Conservation (phyloP, 2,113 vertebrate species). For the Corythaeola cristata region DNA sequence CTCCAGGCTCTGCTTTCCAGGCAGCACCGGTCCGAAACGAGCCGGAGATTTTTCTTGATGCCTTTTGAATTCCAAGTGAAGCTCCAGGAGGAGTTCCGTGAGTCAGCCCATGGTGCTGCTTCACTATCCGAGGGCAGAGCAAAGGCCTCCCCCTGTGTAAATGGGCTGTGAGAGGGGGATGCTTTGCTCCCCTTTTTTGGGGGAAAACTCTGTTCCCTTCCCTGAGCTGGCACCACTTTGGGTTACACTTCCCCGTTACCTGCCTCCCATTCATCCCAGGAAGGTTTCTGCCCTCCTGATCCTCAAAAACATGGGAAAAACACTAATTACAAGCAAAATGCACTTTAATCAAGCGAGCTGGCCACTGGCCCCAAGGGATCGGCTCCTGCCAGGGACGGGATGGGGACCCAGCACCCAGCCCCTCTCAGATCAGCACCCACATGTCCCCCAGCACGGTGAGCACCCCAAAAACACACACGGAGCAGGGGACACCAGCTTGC, state of each 20-base stretch:
- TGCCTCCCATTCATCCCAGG: background rate
- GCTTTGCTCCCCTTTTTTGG: background rate
- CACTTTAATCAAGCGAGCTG: background rate
- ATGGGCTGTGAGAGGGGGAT: accelerated
- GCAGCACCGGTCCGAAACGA: background rate
- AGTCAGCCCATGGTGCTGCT: background rate
- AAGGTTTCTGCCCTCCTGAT: background rate
- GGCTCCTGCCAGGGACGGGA: background rate
- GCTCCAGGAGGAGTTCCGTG: background rate
- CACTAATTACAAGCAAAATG: background rate
- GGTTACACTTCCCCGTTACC: background rate
- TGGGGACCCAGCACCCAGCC: background rate
- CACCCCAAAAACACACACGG: background rate
- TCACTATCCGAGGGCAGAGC: background rate
- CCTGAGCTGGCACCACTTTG: accelerated
- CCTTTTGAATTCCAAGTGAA: background rate
- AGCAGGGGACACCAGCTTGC: background rate
- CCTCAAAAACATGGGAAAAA: background rate
- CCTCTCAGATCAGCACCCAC: background rate
- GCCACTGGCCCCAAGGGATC: background rate
- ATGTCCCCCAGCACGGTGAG: accelerated
- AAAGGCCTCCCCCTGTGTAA: background rate
- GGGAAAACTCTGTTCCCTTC: background rate
- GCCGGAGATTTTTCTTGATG: background rate
- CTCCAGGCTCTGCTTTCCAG: background rate